Percentiles rank a stretch among this genome's conserved stretches.
Conservation (phyloP, 2,888 invertebrate species). For the Drosophila recens region DNA sequence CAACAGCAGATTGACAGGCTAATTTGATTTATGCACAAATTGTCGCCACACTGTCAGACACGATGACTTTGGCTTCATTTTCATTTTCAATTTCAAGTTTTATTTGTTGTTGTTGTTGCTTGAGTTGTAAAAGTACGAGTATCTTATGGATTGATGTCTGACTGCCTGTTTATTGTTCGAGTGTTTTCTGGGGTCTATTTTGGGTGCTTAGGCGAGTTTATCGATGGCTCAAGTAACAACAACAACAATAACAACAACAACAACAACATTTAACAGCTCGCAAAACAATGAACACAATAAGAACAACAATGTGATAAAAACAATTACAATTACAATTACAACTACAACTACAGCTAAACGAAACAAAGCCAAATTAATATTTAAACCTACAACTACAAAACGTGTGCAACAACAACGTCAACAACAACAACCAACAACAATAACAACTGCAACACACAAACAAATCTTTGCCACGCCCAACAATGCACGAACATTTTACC, state of each 20-base stretch:
- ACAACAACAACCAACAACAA: slow-evolving; percentile 29
- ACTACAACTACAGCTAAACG: slow-evolving; percentile 23
- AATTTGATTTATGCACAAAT: slow-evolving; percentile 61
- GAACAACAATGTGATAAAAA: slow-evolving; percentile 27
- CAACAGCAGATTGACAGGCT: slow-evolving; percentile 46
- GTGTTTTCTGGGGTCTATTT: slow-evolving; percentile 29
- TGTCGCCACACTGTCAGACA: slow-evolving; percentile 43
- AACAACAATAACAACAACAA: slow-evolving; percentile 5
- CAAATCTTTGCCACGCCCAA: slow-evolving; percentile 49
- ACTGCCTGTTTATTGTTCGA: slow-evolving; percentile 36
- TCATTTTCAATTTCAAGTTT: slow-evolving; percentile 19
- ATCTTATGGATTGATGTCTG: slow-evolving; percentile 38
- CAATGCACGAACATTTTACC: slow-evolving; percentile 72
- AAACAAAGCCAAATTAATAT: slow-evolving; percentile 22
- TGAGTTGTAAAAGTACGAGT: slow-evolving; percentile 23
- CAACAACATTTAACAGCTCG: slow-evolving; percentile 33
- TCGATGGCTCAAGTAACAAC: slow-evolving; percentile 21
- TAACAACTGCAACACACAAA: slow-evolving; percentile 27
- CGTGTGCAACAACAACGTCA: slow-evolving; percentile 35
- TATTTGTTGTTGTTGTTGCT: slow-evolving; percentile 4
- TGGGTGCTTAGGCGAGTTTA: slow-evolving; percentile 12
- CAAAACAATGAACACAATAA: slow-evolving; percentile 26
- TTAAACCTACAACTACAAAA: slow-evolving; percentile 18
- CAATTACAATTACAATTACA: slow-evolving; percentile 20
- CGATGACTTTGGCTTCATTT: slow-evolving; percentile 36